Conservation (phyloP, 1,140 invertebrate species). For the Drosophila kohkoa region DNA sequence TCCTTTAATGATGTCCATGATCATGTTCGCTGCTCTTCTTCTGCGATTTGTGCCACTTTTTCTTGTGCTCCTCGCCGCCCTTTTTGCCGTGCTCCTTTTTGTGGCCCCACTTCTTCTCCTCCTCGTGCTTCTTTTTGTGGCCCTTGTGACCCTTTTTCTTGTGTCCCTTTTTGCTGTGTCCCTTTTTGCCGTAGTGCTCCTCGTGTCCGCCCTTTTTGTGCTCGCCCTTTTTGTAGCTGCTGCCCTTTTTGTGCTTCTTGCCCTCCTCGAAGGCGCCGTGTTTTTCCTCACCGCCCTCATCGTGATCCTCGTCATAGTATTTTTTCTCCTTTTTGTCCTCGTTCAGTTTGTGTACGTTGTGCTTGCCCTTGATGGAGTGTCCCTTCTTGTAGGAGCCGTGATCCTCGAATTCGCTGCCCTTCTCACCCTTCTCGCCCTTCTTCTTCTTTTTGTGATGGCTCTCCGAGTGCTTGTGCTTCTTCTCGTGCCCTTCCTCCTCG, state of each 20-base stretch:
- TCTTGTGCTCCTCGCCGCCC: slow-evolving; percentile 88
- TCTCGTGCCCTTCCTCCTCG: slow-evolving; percentile 90
- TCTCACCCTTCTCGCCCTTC: slow-evolving; percentile 91
- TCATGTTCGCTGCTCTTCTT: slow-evolving; percentile 75
- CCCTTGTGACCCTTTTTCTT: slow-evolving; percentile 88
- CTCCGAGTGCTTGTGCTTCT: slow-evolving; percentile 91
- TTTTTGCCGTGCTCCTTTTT: slow-evolving; percentile 89
- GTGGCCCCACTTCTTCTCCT: slow-evolving; percentile 89
- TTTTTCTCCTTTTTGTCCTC: slow-evolving; percentile 94
- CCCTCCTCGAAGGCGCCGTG: slow-evolving; percentile 89
- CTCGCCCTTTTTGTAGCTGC: slow-evolving; percentile 89
- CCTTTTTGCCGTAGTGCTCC: slow-evolving; percentile 90
- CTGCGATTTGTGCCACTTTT: slow-evolving; percentile 86
- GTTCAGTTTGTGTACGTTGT: slow-evolving; percentile 91
- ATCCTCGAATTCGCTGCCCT: slow-evolving; percentile 88
- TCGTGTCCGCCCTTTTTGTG: slow-evolving; percentile 90
- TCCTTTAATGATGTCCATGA: slow-evolving; percentile 53
- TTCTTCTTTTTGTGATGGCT: slow-evolving; percentile 90
- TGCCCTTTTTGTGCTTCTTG: slow-evolving; percentile 89
- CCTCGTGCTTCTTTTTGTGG: slow-evolving; percentile 89
- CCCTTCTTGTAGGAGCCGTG: slow-evolving; percentile 90
- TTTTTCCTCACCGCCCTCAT: slow-evolving; percentile 89
- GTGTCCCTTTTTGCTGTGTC: slow-evolving; percentile 89
- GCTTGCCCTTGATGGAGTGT: slow-evolving; percentile 91
- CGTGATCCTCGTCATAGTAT: slow-evolving; percentile 93